These are phyloP conservation scores for Chrysina gloriosa DNA, from an alignment of 2,888 invertebrate genomes.

Conservation along the genomic window DNA sequence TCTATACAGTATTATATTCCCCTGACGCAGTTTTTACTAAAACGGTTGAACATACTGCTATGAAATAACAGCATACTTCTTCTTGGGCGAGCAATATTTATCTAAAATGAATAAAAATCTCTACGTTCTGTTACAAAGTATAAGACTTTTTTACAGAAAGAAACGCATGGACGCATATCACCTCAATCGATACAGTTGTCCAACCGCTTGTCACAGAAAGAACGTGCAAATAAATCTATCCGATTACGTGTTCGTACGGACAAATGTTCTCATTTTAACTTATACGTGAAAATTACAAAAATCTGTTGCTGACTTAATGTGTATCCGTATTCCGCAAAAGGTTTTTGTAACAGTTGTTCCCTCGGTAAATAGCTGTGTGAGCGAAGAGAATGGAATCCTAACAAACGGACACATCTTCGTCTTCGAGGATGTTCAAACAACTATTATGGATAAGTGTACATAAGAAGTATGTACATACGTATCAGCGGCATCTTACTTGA, in stretches of 20 bases:
- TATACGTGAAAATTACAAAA: constrained; percentile 33
- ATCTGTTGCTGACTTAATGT: constrained; percentile 6
- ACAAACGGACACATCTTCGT: constrained; percentile 6
- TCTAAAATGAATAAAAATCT: background rate
- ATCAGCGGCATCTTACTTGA: background rate
- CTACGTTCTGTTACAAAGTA: background rate
- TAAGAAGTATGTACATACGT: background rate
- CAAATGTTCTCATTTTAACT: constrained; percentile 29
- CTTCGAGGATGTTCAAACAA: background rate
- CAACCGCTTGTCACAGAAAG: background rate
- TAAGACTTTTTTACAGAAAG: background rate
- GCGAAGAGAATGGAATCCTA: constrained; percentile 12
- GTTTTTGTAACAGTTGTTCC: constrained; percentile 34
- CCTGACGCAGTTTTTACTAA: too few species aligned
- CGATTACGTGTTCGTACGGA: constrained; percentile 19
- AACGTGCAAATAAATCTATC: constrained; percentile 27
- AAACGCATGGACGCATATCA: background rate
- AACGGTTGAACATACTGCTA: too few species aligned
- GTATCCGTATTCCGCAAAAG: constrained; percentile 32
- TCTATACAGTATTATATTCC: too few species aligned
- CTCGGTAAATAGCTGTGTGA: background rate
- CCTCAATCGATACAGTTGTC: constrained; percentile 18
- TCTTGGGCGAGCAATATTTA: too few species aligned
- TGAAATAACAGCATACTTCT: too few species aligned
- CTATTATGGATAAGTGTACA: background rate